Evolutionary conservation across 2,797 vertebrate species (phyloP), one percentile per base, ranked within the genome.

Genomic region (Gobio occitaniae): DNA sequence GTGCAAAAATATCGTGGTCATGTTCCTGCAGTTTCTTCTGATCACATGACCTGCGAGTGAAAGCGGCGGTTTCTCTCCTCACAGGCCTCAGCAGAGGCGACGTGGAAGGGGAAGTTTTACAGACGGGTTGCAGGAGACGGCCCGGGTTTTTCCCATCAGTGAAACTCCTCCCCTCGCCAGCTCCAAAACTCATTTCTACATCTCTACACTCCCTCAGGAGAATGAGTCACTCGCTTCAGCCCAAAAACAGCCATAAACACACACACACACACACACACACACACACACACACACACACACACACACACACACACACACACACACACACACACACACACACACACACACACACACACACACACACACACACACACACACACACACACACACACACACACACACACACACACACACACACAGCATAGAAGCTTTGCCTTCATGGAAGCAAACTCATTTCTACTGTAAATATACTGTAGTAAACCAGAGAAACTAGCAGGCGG

Each of bases 101-200:
- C 54, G 9, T 77, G 59, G 69, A 86, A 84, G 50, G 77, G 82
- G 88, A 87, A 87, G 61, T 86, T 81, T 84, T 76, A 17, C 65
- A 76, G 75, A 56, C 36, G 17, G 61, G 10, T 80, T 59, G 54
- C 69, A 16, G 56, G 19, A 70, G 80, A 77, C 44, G 3, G 47
- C 32, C 36, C 54, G 89, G 89, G 81, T 88, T 88, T 91, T 84
- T 87, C 89, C 89, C 90, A 83, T 70, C 12, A 77, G 52, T 83
- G 52, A 44, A 87, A 76, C 83, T 85, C 87, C 87, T 61, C 72
- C 41, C 78, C 82, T 84, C 74, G 21, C 71, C 80, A 54, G 75
- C 72, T 82, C 85, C 66, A 80, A 76, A 89, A 87, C 76, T 79
- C 47, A 86, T 81, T 87, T 84, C 79, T 15, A 87, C 81, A 82